Evolutionary conservation across 1,140 invertebrate genomes (phyloP), one percentile per base, ranked within the genome.

Genomic region (Apis florea): DNA sequence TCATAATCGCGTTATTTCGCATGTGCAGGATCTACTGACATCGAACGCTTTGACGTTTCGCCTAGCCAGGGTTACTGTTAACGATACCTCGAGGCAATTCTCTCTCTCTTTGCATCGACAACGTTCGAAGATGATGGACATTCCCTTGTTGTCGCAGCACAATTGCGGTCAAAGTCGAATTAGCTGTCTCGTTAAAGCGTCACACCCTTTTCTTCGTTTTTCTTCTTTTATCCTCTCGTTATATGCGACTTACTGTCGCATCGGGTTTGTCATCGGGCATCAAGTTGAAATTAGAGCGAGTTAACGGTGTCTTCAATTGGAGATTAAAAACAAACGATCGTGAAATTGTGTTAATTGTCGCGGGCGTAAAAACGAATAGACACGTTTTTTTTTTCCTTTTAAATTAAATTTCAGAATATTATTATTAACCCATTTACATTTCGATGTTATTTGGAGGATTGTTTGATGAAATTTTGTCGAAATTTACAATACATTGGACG

Each of bases 101-200:
- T 13, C 67, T 63, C 67, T 63, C 71, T 72, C 58, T 63, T 67
- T 61, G 31, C 68, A 54, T 72, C 56, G 54, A 40, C 31, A 40
- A 51, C 10, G 58, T 70, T 61, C 70, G 40, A n/a, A 51, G 26
- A 19, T 26, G 58, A 6, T 17, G 26, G 31, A 85, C 66, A 85
- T 31, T 31, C 31, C 31, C n/a, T n/a, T n/a, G 1, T 31, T 31
- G 31, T 40, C 31, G 31, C 31, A 2, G 31, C 31, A 3, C 5
- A 40, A 40, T 21, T 31, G 53, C 72, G 59, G 64, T 31, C 13
- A 26, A 79, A 85, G 85, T 85, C 73, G 54, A 79, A 82, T 85
- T 85, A 73, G 51, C 61, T 59, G 8, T 49, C 49, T 70, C 53
- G 51, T 21, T 61, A 54, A 31, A 53, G 15, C 31, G 51, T 40